A percentile compares a stretch with the other conserved stretches of the same genome.
These are phyloP conservation scores for Sphaerodactylus townsendi DNA, from an alignment of 2,113 vertebrate species.

Conservation along the genomic window DNA sequence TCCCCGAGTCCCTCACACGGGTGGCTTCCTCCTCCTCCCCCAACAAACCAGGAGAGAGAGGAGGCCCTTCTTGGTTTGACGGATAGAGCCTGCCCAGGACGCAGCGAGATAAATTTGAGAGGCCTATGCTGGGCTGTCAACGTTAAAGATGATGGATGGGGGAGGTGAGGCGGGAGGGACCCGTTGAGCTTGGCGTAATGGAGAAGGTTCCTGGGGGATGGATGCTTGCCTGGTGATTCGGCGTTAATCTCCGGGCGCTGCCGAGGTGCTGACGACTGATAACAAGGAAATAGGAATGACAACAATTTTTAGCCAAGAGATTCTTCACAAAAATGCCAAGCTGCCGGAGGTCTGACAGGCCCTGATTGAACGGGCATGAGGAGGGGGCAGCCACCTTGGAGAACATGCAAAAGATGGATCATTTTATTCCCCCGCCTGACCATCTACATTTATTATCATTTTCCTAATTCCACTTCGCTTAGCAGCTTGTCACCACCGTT, in stretches of 20 bases:
- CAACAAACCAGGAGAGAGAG: conserved; percentile 54
- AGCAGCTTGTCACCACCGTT: conserved; percentile 71
- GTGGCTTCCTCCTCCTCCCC: conserved; percentile 65
- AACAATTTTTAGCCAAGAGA: conserved; percentile 98
- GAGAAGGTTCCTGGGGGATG: conserved; percentile 76
- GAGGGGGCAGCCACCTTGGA: conserved; percentile 73
- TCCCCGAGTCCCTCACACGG: conserved; percentile 70
- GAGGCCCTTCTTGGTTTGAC: conserved; percentile 77
- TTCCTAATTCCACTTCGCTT: conserved; percentile 68
- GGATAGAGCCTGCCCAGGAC: conserved; percentile 80
- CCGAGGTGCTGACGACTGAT: conserved; percentile 84
- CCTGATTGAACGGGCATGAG: conserved; percentile 84
- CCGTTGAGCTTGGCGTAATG: conserved; percentile 78
- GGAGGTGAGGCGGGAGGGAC: conserved; percentile 83
- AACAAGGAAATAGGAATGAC: conserved; percentile 99
- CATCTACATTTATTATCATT: conserved; percentile 82
- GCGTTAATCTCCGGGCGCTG: conserved; percentile 82
- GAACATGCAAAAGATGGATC: conserved; percentile 96
- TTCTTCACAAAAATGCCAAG: conserved; percentile 95
- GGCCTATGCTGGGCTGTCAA: conserved; percentile 88
- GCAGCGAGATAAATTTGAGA: conserved; percentile 87
- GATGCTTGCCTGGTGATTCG: conserved; percentile 69
- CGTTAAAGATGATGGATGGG: conserved; percentile 99
- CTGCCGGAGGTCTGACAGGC: conserved; percentile 84
- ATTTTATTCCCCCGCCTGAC: conserved; percentile 85